A percentile compares a stretch with the other conserved stretches of the same genome.
Conservation (phyloP, 2,113 vertebrate genomes). For the Probosciger aterrimus region DNA sequence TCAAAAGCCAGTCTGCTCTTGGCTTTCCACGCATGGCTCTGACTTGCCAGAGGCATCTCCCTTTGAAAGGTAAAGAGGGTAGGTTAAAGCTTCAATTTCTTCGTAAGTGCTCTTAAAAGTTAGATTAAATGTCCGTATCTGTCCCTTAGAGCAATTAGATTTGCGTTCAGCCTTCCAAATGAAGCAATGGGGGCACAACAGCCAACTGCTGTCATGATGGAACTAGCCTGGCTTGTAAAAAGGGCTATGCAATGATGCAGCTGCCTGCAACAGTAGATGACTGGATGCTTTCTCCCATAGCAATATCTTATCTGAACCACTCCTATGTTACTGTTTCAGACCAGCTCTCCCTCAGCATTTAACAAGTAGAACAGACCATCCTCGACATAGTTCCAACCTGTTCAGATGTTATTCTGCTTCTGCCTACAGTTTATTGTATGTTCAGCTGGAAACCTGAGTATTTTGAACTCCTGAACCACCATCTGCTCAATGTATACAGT, state of each 20-base stretch:
- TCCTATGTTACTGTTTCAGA: background rate
- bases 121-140: background rate
- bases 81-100: background rate
- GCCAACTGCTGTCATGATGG: background rate
- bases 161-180: background rate
- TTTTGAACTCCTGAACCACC: constrained; percentile 54
- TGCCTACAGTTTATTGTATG: constrained; percentile 56
- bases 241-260: background rate
- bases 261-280: background rate
- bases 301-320: background rate
- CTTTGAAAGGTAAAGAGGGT: background rate
- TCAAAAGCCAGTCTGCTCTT: background rate
- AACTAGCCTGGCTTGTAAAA: background rate
- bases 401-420: constrained; percentile 56
- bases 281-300: background rate
- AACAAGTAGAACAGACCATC: constrained; percentile 11
- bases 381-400: constrained; percentile 26
- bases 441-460: constrained; percentile 35
- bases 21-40: background rate
- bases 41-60: background rate
- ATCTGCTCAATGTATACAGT: constrained; percentile 36
- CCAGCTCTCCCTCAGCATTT: background rate
- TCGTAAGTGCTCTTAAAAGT: constrained; percentile 3
- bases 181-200: background rate
- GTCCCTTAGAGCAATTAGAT: background rate